These are phyloP conservation scores for Erebia palarica DNA, from an alignment of 2,888 invertebrate species.

Conservation along the genomic window DNA sequence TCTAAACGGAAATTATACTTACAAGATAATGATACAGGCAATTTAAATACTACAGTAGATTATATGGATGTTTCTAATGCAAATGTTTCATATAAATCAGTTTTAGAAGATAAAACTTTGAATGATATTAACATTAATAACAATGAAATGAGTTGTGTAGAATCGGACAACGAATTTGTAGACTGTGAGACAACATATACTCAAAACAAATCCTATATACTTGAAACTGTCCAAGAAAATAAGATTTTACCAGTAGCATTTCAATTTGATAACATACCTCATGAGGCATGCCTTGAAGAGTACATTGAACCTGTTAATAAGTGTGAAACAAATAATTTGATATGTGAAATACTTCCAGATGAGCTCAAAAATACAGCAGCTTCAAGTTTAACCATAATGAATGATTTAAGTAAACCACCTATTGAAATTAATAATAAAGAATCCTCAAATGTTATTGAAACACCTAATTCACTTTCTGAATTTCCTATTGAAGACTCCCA, in stretches of 20 bases:
- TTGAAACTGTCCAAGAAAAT: slow-evolving; percentile 14
- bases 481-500: not conserved
- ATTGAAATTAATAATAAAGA: not conserved
- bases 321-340: not conserved
- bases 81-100: slow-evolving; percentile 50
- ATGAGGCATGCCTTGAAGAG: slow-evolving; percentile 37
- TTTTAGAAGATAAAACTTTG: slow-evolving; percentile 52
- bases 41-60: slow-evolving; percentile 58
- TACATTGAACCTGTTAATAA: not conserved
- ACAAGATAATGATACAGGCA: slow-evolving; percentile 29
- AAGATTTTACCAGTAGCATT: not conserved
- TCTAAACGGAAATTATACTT: slow-evolving; percentile 25
- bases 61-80: slow-evolving; percentile 66
- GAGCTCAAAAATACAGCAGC: not conserved
- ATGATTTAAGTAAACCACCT: not conserved
- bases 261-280: not conserved
- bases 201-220: slow-evolving; percentile 50
- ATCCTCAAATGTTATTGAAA: not conserved
- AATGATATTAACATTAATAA: slow-evolving; percentile 42
- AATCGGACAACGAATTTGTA: slow-evolving; percentile 72
- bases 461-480: not conserved
- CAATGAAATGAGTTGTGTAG: slow-evolving; percentile 45
- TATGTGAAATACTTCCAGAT: not conserved
- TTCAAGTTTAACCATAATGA: not conserved
- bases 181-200: slow-evolving; percentile 74